Evolutionary conservation across 2,113 vertebrate genomes (phyloP).

Genomic region (Myrmecobius fasciatus): DNA sequence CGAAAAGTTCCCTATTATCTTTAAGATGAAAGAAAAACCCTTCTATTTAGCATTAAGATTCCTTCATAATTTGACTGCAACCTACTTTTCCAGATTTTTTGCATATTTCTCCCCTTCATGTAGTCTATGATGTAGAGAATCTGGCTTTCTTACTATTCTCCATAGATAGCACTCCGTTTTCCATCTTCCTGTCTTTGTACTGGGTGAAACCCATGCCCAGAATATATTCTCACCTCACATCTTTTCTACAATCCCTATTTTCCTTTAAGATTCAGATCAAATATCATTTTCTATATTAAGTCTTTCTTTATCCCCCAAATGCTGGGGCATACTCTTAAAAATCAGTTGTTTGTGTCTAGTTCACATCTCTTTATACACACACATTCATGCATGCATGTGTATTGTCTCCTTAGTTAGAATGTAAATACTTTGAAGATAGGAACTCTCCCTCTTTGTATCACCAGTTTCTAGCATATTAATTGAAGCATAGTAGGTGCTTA

Average conservation of each 20-base stretch:
- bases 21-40: background rate
- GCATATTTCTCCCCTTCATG: background rate
- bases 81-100: background rate
- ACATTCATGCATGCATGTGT: background rate
- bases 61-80: background rate
- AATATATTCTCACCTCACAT: background rate
- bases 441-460: background rate
- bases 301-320: background rate
- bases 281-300: background rate
- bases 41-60: background rate
- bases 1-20: background rate
- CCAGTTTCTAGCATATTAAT: background rate
- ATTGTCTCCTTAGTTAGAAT: background rate
- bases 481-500: background rate
- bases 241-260: background rate
- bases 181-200: background rate
- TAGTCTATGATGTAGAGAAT: background rate
- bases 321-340: background rate
- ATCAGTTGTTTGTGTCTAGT: background rate
- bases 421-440: background rate
- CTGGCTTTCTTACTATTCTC: background rate
- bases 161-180: background rate
- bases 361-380: background rate
- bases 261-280: background rate
- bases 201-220: background rate